Conservation (phyloP, 2,888 invertebrate species). For the Ectemnius continuus region DNA sequence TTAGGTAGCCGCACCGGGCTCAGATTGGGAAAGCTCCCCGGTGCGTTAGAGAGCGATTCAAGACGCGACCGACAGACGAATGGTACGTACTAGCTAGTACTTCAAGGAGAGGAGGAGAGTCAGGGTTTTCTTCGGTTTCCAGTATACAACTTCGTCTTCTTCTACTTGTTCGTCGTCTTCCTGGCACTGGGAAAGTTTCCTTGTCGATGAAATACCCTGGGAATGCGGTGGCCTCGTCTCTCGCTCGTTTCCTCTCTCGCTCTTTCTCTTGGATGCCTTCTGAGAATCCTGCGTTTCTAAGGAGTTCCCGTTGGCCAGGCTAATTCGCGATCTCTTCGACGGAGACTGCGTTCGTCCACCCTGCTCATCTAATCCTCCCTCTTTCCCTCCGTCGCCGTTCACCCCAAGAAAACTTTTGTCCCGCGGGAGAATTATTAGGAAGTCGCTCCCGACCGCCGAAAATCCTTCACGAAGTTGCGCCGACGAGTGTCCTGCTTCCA, state of each 20-base stretch:
- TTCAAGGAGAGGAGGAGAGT: conserved; percentile 1
- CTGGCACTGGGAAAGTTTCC: neutral
- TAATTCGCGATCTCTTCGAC: conserved; percentile 49
- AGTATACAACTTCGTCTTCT: neutral
- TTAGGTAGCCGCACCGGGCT: neutral
- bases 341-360: conserved; percentile 4
- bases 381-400: neutral
- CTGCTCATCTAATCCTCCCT: neutral
- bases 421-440: conserved; percentile 48
- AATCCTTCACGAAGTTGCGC: neutral
- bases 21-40: neutral
- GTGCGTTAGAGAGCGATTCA: conserved; percentile 4
- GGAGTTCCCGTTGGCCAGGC: conserved; percentile 26
- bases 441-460: conserved; percentile 25
- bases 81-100: neutral
- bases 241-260: neutral
- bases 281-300: no score
- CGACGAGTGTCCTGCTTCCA: neutral
- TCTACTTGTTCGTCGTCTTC: neutral
- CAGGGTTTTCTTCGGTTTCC: neutral
- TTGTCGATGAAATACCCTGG: neutral
- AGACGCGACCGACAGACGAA: neutral
- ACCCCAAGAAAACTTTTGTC: conserved; percentile 34
- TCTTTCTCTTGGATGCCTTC: neutral
- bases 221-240: neutral